Conservation (phyloP, 2,113 vertebrate genomes). For the Isurus oxyrinchus region DNA sequence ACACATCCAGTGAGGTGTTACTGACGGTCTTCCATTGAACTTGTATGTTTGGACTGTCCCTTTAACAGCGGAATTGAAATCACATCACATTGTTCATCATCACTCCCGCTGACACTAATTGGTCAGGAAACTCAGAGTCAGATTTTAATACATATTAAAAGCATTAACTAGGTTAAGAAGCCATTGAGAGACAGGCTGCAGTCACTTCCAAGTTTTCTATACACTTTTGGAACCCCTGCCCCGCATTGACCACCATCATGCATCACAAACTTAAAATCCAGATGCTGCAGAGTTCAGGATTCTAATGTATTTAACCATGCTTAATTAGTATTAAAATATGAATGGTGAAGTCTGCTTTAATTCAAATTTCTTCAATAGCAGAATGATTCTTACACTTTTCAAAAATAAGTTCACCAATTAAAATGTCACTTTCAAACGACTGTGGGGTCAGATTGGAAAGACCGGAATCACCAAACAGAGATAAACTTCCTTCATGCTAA, state of each 20-base stretch:
- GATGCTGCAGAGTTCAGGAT: not conserved
- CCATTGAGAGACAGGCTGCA: not conserved
- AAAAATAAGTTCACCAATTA: not conserved
- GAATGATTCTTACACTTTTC: not conserved
- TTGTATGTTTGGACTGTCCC: not conserved
- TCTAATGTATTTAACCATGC: not conserved
- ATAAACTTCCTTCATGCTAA: not conserved
- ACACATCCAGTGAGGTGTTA: not conserved
- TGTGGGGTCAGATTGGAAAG: not conserved
- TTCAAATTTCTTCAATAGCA: not conserved
- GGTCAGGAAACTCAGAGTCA: not conserved
- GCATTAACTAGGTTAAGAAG: not conserved
- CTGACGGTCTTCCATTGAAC: not conserved
- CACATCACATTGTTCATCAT: not conserved
- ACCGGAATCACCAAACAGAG: not conserved
- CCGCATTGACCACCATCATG: not conserved
- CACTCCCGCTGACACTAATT: not conserved
- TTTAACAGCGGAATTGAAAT: not conserved
- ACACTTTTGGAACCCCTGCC: not conserved
- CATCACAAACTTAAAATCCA: not conserved
- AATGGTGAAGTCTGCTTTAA: not conserved
- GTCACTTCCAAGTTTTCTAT: not conserved
- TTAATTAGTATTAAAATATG: not conserved
- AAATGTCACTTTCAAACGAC: not conserved
- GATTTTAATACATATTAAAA: not conserved